Base-by-base conservation (phyloP, 2,888 invertebrate species). In the Yponomeuta malinellus region DNA sequence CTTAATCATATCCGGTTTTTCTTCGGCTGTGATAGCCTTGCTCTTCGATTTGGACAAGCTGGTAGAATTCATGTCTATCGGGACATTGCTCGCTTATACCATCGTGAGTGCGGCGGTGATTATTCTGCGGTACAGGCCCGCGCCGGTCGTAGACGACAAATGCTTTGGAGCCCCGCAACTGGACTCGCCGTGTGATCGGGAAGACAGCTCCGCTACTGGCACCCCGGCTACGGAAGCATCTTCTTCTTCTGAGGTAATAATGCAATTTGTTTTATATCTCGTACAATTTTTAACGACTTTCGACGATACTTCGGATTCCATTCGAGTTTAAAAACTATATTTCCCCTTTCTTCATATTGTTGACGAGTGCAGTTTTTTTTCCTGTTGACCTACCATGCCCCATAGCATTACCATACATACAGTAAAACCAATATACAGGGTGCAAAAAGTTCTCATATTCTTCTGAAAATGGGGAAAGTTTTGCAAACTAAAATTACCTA, bases 31-130 rank as follows among this genome's bases (percentile, higher is more conserved):
- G 0, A 95, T 98, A 74, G 97, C 98, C 5, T 87, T 98, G 64
- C 83, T 98, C 63, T 97, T 98, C 79, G 98, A 98, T 86, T 93
- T 98, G 76, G 95, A 97, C 77, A 97, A 97, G 76, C 90, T 98
- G 65, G 97, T 98, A 0, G 98, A 98, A 82, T 98, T 98, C 82
- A 97, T 98, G 97, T 98, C 98, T 1, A 98, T 98, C 79, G 97
- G 97, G 0, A 97, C 97, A 0, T 90, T 97, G 70, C 85, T 97
- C 77, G 97, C 97, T 0, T 98, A 98, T 83, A 97, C 97, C 2
- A 97, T 98, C 74, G 98, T 98, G 3, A 97, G 97, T 74, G 97
- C 97, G 15, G 96, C 96, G 73, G 97, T 98, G 8, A 97, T 98
- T 71, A 95, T 98, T 69, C 88, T 98, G 71, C 93, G 98, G 68